Conservation (phyloP, 2,888 invertebrate genomes). For the Drosophila macrospina region DNA sequence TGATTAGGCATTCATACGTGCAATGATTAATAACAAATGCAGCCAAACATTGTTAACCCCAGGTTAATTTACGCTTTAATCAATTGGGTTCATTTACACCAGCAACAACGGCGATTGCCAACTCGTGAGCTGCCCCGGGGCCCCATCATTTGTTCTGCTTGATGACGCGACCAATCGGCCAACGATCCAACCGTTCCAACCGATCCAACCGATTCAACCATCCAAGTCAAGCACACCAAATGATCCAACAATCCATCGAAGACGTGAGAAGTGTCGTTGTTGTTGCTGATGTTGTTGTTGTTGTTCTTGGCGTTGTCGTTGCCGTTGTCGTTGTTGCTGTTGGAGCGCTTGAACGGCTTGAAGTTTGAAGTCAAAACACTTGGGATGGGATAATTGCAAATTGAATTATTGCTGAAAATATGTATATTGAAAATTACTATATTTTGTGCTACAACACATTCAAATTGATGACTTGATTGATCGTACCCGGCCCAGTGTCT, state of each 20-base stretch:
- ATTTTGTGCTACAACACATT: slow-evolving; percentile 81
- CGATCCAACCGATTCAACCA: too few species aligned
- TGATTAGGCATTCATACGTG: slow-evolving; percentile 81
- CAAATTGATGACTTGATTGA: slow-evolving; percentile 81
- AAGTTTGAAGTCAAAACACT: slow-evolving; percentile 75
- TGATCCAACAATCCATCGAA: slow-evolving; percentile 10
- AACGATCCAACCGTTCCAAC: slow-evolving; percentile 59
- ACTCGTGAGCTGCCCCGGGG: slow-evolving; percentile 66
- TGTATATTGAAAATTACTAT: slow-evolving; percentile 78
- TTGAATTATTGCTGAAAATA: slow-evolving; percentile 80
- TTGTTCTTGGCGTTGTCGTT: slow-evolving; percentile 16
- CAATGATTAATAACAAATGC: slow-evolving; percentile 81
- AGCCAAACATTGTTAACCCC: slow-evolving; percentile 79
- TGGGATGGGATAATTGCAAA: slow-evolving; percentile 78
- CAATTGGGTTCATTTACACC: slow-evolving; percentile 82
- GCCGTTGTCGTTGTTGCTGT: slow-evolving; percentile 3
- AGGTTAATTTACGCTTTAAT: slow-evolving; percentile 82
- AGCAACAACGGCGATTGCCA: slow-evolving; percentile 32
- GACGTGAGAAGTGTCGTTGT: background rate
- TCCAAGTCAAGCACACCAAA: background rate
- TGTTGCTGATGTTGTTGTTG: slow-evolving; percentile 24
- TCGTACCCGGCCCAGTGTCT: slow-evolving; percentile 57
- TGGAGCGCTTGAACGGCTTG: slow-evolving; percentile 33
- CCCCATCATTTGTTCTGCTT: slow-evolving; percentile 76
- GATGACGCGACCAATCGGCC: slow-evolving; percentile 66